phyloP scores from a whole-genome alignment of 2,888 invertebrate genomes.

The Dolichomitus sp. region DNA sequence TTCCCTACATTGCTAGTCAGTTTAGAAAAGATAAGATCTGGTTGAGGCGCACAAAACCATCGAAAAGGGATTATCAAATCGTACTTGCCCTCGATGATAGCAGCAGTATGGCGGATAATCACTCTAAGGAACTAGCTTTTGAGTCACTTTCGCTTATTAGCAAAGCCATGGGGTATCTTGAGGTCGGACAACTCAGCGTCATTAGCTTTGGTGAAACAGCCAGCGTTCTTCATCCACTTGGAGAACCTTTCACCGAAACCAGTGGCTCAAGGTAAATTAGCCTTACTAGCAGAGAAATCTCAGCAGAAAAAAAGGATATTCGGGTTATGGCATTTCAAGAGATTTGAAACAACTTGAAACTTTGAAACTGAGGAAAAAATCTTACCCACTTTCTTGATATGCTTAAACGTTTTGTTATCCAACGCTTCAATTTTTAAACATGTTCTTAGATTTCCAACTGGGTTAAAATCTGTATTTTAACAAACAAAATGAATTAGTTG shows the following conservation, averaged over 20 bases:
- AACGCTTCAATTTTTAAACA: too few relatives aligned
- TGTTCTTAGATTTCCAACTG: too few relatives aligned
- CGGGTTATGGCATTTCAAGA: too few relatives aligned
- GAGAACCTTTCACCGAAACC: constrained; percentile 94
- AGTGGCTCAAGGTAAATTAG: constrained; percentile 90
- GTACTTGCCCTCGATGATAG: constrained; percentile 99
- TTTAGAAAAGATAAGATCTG: constrained; percentile 99
- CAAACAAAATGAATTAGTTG: too few relatives aligned
- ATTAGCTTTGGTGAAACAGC: constrained; percentile 96
- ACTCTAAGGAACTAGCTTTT: constrained; percentile 96
- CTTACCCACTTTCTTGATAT: too few relatives aligned
- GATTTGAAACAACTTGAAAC: too few relatives aligned
- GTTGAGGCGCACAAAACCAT: constrained; percentile 97
- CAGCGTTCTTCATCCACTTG: constrained; percentile 94
- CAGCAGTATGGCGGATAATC: constrained; percentile 95
- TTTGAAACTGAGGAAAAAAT: too few relatives aligned
- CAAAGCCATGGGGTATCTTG: constrained; percentile 95
- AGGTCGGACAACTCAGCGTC: constrained; percentile 97
- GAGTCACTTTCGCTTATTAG: constrained; percentile 97
- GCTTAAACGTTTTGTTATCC: too few relatives aligned
- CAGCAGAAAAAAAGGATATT: background rate
- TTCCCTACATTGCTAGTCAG: constrained; percentile 99
- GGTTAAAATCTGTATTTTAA: too few relatives aligned
- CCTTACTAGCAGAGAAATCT: background rate
- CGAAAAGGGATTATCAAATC: constrained; percentile 98